Evolutionary conservation across 1,140 invertebrate species (phyloP).

Genomic region (Neodiprion virginianus): DNA sequence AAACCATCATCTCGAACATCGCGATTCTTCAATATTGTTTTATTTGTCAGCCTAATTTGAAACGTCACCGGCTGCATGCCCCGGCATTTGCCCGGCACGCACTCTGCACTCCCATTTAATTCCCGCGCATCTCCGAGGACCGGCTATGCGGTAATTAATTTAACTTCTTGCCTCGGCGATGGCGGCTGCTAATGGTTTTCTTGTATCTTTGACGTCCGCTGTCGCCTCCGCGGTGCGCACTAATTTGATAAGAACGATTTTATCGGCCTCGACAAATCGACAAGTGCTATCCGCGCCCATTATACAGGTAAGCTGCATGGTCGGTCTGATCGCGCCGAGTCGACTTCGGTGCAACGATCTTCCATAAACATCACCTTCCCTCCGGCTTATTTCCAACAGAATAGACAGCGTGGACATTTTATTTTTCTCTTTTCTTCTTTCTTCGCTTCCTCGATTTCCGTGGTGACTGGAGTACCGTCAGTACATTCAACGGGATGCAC

Average conservation of each 20-base stretch:
- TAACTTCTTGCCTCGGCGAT: slow-evolving; percentile 57
- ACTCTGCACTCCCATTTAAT: slow-evolving; percentile 31
- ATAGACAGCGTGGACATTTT: too few species aligned
- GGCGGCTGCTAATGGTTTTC: slow-evolving; percentile 59
- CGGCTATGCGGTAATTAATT: slow-evolving; percentile 57
- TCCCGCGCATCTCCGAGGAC: slow-evolving; percentile 23
- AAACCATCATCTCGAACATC: slow-evolving; percentile 19
- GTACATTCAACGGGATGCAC: too few species aligned
- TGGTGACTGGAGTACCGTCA: too few species aligned
- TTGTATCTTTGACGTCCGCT: slow-evolving; percentile 49
- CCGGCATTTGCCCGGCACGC: slow-evolving; percentile 27
- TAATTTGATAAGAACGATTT: slow-evolving; percentile 27
- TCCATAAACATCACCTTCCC: too few species aligned
- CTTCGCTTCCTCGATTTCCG: too few species aligned
- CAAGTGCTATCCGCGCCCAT: too few species aligned
- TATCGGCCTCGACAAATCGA: background rate
- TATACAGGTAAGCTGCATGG: too few species aligned
- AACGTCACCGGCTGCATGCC: slow-evolving; percentile 43
- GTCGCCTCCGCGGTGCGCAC: slow-evolving; percentile 34
- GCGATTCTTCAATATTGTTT: slow-evolving; percentile 23
- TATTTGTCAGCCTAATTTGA: slow-evolving; percentile 58
- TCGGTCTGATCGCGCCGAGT: too few species aligned
- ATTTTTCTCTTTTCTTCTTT: too few species aligned
- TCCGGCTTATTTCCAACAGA: too few species aligned
- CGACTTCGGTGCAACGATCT: too few species aligned